Evolutionary conservation across 2,113 vertebrate species (phyloP).

Genomic region (Caracal caracal): DNA sequence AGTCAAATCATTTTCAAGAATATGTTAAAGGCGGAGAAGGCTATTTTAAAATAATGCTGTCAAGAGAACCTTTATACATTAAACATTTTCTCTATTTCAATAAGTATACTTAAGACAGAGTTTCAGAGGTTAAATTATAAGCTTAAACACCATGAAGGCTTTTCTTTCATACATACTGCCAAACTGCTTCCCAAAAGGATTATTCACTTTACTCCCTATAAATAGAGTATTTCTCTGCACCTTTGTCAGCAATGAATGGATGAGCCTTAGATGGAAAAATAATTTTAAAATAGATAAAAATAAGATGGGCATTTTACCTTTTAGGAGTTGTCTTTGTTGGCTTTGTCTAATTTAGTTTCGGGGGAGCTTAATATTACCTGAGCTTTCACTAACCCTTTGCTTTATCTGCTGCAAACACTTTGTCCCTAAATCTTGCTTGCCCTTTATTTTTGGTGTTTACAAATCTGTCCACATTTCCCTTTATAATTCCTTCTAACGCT

Average conservation of each 20-base stretch:
- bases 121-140: slow-evolving; percentile 33
- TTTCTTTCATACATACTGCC: slow-evolving; percentile 24
- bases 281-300: not conserved
- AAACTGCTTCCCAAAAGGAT: slow-evolving; percentile 35
- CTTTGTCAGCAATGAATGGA: slow-evolving; percentile 1
- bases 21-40: not conserved
- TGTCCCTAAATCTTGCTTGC: not conserved
- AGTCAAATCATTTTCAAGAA: slow-evolving; percentile 33
- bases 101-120: slow-evolving; percentile 13
- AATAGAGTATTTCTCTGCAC: slow-evolving; percentile 33
- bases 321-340: not conserved
- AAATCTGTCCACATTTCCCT: not conserved
- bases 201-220: slow-evolving; percentile 12
- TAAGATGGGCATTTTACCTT: slow-evolving; percentile 7
- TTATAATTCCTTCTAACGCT: not conserved
- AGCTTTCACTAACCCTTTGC: not conserved
- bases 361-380: not conserved
- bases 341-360: not conserved
- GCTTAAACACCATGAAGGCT: not conserved
- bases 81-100: not conserved
- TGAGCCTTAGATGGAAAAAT: not conserved
- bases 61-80: not conserved
- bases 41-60: slow-evolving; percentile 33
- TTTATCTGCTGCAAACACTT: slow-evolving; percentile 41
- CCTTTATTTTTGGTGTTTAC: slow-evolving; percentile 28